Conservation (phyloP, 2,888 invertebrate species). For the Choreutis nemorana region DNA sequence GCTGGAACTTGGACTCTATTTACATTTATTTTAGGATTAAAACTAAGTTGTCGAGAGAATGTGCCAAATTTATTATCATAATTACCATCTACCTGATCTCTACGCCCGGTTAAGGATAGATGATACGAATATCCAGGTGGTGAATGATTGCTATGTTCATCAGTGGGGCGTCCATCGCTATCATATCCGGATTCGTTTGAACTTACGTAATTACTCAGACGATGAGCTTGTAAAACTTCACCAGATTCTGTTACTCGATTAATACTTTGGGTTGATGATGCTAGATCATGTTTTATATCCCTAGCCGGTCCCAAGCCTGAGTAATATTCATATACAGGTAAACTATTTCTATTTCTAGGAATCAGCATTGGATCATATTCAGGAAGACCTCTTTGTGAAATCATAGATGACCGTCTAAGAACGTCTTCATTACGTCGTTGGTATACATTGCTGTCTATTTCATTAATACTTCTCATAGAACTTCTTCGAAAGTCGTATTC, state of each 20-base stretch:
- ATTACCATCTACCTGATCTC: constrained; percentile 25
- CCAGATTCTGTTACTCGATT: constrained; percentile 61
- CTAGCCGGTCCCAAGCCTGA: constrained; percentile 43
- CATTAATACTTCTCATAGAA: constrained; percentile 52
- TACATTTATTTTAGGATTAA: constrained; percentile 52
- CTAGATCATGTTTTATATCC: constrained; percentile 46
- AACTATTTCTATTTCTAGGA: constrained; percentile 56
- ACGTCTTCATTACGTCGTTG: constrained; percentile 38
- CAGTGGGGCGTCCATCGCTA: constrained; percentile 73
- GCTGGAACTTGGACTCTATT: constrained; percentile 46
- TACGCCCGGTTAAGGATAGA: constrained; percentile 34
- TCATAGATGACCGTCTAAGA: constrained; percentile 51
- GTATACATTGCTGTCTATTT: constrained; percentile 36
- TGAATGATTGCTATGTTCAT: constrained; percentile 61
- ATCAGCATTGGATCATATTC: constrained; percentile 60
- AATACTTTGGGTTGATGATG: constrained; percentile 58
- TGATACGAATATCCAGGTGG: constrained; percentile 62
- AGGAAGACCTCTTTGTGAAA: constrained; percentile 45
- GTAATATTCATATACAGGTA: constrained; percentile 56
- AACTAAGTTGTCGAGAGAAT: constrained; percentile 50
- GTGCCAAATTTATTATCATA: constrained; percentile 35
- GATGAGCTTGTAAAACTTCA: constrained; percentile 68
- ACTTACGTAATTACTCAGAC: constrained; percentile 77
- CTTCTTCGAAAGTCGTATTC: constrained; percentile 45
- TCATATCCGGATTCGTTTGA: constrained; percentile 87